Evolutionary conservation across 2,113 vertebrate genomes (phyloP).

Genomic region (Phaethornis superciliosus): DNA sequence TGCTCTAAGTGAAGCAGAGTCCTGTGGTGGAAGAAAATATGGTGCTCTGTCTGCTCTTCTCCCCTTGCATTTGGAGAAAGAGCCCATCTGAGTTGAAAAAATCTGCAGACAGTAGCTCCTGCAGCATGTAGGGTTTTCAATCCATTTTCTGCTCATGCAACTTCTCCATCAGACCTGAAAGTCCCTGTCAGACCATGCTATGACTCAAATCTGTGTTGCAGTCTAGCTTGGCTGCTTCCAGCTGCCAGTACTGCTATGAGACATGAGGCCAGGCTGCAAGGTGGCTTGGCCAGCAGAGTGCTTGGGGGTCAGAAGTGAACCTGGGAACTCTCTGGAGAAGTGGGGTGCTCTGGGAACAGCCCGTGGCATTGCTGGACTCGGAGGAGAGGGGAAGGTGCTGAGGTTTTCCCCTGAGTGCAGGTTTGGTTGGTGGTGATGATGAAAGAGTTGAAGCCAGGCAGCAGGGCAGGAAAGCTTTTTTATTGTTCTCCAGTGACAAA

Average conservation of each 20-base stretch:
- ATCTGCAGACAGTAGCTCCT: neutral
- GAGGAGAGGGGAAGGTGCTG: neutral
- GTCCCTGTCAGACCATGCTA: neutral
- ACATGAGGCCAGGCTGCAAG: neutral
- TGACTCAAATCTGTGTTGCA: neutral
- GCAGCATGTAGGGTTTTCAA: neutral
- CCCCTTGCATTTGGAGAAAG: neutral
- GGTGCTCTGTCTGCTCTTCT: neutral
- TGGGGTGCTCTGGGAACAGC: neutral
- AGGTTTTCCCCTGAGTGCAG: neutral
- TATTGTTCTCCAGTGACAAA: constrained; percentile 30
- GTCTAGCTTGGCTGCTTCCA: neutral
- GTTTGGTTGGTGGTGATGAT: neutral
- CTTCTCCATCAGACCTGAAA: neutral
- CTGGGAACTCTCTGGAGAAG: accelerated
- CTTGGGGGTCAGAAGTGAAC: neutral
- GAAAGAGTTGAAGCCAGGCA: neutral
- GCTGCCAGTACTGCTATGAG: neutral
- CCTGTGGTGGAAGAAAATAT: neutral
- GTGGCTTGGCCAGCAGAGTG: neutral
- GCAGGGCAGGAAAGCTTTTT: neutral
- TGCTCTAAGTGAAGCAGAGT: neutral
- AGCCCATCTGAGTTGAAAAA: neutral
- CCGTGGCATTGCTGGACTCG: neutral
- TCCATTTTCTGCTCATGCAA: neutral